Conservation (phyloP, 2,888 invertebrate species). For the Stegophylla sp. region DNA sequence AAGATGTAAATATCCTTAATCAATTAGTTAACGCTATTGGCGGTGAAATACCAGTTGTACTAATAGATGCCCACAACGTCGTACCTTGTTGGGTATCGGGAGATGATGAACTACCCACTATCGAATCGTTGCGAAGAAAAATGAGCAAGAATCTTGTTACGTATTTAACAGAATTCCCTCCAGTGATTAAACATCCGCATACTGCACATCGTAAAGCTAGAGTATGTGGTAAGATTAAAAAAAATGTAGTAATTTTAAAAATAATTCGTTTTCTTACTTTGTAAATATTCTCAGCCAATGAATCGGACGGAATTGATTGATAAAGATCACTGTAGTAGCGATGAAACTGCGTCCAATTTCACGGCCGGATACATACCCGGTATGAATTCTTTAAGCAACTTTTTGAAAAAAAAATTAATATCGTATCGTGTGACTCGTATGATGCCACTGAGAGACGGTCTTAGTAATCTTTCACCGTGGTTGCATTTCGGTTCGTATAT, state of each 20-base stretch:
- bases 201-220: constrained; percentile 67
- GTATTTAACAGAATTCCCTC: constrained; percentile 83
- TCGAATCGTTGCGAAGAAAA: constrained; percentile 85
- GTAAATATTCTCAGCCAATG: constrained; percentile 65
- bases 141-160: constrained; percentile 78
- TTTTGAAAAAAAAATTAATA: constrained; percentile 74
- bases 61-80: constrained; percentile 89
- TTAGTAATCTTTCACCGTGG: constrained; percentile 89
- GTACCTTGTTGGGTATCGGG: constrained; percentile 89
- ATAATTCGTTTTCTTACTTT: constrained; percentile 5
- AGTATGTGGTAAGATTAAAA: constrained; percentile 63
- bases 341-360: constrained; percentile 82
- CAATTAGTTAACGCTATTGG: constrained; percentile 70
- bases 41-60: constrained; percentile 60
- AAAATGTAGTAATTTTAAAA: background rate
- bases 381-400: constrained; percentile 72
- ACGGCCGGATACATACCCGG: constrained; percentile 78
- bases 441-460: constrained; percentile 77
- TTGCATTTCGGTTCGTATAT: constrained; percentile 79
- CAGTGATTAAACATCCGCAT: constrained; percentile 76
- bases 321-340: constrained; percentile 74
- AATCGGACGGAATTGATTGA: constrained; percentile 76
- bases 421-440: constrained; percentile 77
- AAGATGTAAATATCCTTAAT: constrained; percentile 75
- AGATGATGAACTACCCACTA: constrained; percentile 85